Base-by-base conservation (phyloP, 2,113 vertebrate genomes). In the Brachypteracias leptosomus region DNA sequence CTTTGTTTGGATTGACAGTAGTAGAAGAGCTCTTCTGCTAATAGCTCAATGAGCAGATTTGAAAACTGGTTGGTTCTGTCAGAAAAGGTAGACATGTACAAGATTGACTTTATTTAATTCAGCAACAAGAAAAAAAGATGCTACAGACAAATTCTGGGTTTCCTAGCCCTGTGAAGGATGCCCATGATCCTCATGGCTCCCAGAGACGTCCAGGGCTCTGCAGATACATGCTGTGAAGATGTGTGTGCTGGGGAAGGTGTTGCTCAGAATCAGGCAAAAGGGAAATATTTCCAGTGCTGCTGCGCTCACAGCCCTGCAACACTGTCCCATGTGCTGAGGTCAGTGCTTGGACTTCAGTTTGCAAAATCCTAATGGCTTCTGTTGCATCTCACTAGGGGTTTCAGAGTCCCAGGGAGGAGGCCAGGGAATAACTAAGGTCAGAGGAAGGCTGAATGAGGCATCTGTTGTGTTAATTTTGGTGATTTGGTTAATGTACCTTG, bases 241-340 rank as follows among this genome's bases (percentile, higher is more conserved):
- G 13, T 2, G 2, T 15, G 14, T 62, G 42, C 46, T 62, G 25
- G 19, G n/a, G 38, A 63, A 19, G 11, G 6, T 49, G n/a, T 16
- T 44, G n/a, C 61, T 85, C 28, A 59, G 77, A 51, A 49, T 31
- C 16, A 62, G n/a, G 36, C 12, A 54, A 63, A 70, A 59, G 19
- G 25, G 22, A 54, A 71, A 38, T 1, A 3, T n/a, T 66, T 74
- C 25, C 22, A 57, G 54, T 58, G 16, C 36, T 74, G 59, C n/a
- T 77, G 40, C 24, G 7, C 17, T 12, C 3, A 1, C 10, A 61
- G 29, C 33, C 20, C 33, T 35, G 13, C 29, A 71, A 19, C 7
- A 10, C 22, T 0, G 5, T 3, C 1, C 7, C 0, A 0, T 25
- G 8, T 55, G 46, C 47, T 87, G n/a, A 19, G 33, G 22, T 80